Evolutionary conservation across 2,888 invertebrate species (phyloP).

Genomic region (Amphipoea lucens): DNA sequence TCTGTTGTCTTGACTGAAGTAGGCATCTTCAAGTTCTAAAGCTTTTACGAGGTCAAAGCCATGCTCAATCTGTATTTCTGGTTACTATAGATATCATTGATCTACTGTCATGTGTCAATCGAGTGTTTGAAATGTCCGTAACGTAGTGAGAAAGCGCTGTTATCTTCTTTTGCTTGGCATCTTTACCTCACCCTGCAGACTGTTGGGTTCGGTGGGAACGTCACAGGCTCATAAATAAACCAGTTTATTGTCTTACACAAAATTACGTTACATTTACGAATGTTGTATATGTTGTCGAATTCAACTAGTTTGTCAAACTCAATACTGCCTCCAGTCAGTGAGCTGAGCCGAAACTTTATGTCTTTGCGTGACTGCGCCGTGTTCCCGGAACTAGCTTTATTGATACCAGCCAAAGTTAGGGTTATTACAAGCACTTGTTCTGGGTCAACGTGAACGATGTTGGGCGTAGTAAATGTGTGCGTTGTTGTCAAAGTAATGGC

Average conservation of each 20-base stretch:
- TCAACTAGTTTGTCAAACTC: slow-evolving; percentile 29
- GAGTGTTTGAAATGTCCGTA: not conserved
- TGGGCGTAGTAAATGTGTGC: slow-evolving; percentile 4
- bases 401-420: slow-evolving; percentile 48
- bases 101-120: not conserved
- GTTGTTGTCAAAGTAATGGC: slow-evolving; percentile 8
- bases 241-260: not conserved
- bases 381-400: slow-evolving; percentile 50
- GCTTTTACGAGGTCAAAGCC: not conserved
- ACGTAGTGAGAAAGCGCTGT: not conserved
- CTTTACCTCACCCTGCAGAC: not conserved
- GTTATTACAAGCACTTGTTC: slow-evolving; percentile 35
- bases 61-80: not conserved
- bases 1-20: not conserved
- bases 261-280: not conserved
- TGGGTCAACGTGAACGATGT: slow-evolving; percentile 25
- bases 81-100: no score
- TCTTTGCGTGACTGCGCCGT: slow-evolving; percentile 49
- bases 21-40: not conserved
- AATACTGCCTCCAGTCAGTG: not conserved
- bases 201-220: not conserved
- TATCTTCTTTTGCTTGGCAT: not conserved
- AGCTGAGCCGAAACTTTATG: slow-evolving; percentile 38
- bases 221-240: not conserved
- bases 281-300: not conserved